Conservation (phyloP, 2,113 vertebrate genomes). For the Chloebia gouldiae region DNA sequence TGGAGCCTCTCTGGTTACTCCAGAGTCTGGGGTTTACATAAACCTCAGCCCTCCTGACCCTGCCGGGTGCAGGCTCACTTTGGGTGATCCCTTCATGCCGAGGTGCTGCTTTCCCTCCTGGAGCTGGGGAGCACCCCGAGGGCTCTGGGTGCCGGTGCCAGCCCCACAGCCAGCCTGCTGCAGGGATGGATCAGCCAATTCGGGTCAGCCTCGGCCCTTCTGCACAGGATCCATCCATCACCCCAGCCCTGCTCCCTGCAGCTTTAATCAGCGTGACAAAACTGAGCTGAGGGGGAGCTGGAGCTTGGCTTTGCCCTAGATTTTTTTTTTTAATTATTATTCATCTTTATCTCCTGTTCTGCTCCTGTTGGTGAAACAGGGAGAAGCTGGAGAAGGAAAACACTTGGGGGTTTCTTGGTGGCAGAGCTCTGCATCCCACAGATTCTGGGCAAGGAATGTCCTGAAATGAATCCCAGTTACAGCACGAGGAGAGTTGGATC, state of each 20-base stretch:
- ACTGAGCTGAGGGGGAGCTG: not conserved
- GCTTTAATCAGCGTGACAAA: conserved; percentile 1
- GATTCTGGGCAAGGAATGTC: not conserved
- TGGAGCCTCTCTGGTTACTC: not conserved
- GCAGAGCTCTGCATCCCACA: not conserved
- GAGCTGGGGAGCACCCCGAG: rapidly evolving
- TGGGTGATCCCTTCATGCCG: rapidly evolving
- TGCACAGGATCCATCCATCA: conserved; percentile 42
- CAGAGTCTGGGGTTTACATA: not conserved
- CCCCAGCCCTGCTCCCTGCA: not conserved
- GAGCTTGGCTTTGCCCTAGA: conserved; percentile 9
- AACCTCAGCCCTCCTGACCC: not conserved
- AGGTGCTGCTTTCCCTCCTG: not conserved
- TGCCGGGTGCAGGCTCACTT: not conserved
- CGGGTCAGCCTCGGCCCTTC: not conserved
- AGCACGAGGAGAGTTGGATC: rapidly evolving
- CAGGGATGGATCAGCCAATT: not conserved
- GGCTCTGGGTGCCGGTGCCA: not conserved
- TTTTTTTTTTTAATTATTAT: not conserved
- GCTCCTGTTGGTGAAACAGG: not conserved
- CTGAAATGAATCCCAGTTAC: not conserved
- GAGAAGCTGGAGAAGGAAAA: not conserved
- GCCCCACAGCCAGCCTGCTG: not conserved
- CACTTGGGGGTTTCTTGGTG: not conserved
- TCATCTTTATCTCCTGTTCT: not conserved